These are phyloP conservation scores for Trichonephila inaurata DNA, from an alignment of 1,140 invertebrate genomes.

Conservation along the genomic window DNA sequence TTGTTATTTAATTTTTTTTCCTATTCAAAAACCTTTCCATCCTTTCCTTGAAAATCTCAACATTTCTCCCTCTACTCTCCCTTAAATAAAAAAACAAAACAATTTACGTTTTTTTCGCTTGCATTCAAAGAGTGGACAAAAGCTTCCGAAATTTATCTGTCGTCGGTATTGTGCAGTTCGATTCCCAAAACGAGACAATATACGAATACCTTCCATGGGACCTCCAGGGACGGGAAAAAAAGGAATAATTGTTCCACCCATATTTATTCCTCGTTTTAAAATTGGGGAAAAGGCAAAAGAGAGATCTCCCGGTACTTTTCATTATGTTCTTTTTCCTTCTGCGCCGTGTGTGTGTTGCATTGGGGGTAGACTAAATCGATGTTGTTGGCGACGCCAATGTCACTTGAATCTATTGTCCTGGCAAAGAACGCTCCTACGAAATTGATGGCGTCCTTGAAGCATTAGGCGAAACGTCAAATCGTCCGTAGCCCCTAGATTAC, in stretches of 20 bases:
- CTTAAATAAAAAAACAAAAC: no score
- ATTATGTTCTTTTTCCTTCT: not conserved
- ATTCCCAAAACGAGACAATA: constrained; percentile 4
- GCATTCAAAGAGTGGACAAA: not conserved
- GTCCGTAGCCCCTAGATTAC: constrained; percentile 60
- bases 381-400: constrained; percentile 66
- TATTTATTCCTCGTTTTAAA: constrained; percentile 13
- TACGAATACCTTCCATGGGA: not conserved
- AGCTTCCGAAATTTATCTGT: not conserved
- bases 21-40: no score
- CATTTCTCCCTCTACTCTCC: no score
- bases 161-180: not conserved
- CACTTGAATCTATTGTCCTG: constrained; percentile 53
- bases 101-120: not conserved
- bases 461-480: constrained; percentile 63
- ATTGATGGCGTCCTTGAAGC: constrained; percentile 69
- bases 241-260: not conserved
- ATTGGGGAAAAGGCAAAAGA: not conserved
- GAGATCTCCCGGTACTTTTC: not conserved
- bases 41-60: no score
- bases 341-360: not conserved
- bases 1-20: no score
- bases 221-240: not conserved
- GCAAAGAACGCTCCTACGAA: constrained; percentile 40
- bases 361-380: constrained; percentile 65